Evolutionary conservation across 2,888 invertebrate genomes (phyloP), one percentile per base, ranked within the genome.

Genomic region (Brenthis hecate): DNA sequence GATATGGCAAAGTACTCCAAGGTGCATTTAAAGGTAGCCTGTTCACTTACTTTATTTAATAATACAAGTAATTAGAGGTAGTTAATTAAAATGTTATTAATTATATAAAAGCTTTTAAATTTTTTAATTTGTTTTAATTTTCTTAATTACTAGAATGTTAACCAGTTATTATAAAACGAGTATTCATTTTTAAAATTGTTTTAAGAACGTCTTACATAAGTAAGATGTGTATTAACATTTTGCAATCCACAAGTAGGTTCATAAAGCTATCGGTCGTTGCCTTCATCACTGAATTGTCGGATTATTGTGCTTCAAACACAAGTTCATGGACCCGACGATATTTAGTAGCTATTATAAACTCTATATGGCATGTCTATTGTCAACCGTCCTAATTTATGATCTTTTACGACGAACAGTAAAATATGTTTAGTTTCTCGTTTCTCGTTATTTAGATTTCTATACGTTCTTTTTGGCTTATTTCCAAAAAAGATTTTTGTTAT

Each of bases 301-400:
- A 81, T 84, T 81, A 80, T 80, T 77, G 63, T 70, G 71, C 69
- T 75, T 74, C 73, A 75, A 72, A 73, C 76, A 77, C 88, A 90
- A 91, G 91, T 91, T 91, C 90, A 88, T 80, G 86, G 82, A 86
- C 80, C 84, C 80, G 83, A 73, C 86, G 86, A 86, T 87, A 89
- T 91, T 89, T 89, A 83, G 78, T 75, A 75, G 83, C 32, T 88
- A 87, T 89, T 88, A 68, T 72, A 51, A 63, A 57, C 61, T 60
- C 58, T 60, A 63, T 14, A 66, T 60, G 51, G 48, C 50, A 56
- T 56, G 48, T 28, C 53, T 56, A 23, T 53, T 65, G 65, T 73
- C 76, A 80, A 81, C 78, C 80, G 78, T 78, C 77, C 77, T 81
- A 77, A 83, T 77, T 77, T 78, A 76, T 75, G 73, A 72, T 72